A percentile compares a stretch with the other conserved stretches of the same genome.
Evolutionary conservation across 1,140 invertebrate genomes (phyloP).

Genomic region (Apis cerana): DNA sequence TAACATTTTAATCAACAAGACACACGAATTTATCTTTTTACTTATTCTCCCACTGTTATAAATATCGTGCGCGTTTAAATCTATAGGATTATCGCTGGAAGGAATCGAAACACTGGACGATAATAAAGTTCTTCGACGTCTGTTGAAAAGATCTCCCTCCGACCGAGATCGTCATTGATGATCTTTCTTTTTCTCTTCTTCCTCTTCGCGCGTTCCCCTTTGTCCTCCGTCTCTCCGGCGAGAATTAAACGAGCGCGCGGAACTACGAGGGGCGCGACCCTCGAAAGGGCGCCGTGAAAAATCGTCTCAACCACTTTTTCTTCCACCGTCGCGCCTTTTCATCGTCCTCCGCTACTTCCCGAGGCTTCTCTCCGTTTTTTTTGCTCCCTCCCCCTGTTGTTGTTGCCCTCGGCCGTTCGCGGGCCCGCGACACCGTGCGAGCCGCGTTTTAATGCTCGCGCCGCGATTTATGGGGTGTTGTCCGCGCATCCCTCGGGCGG

Average conservation of each 20-base stretch:
- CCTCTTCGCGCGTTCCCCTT: neutral
- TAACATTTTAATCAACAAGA: too few species aligned
- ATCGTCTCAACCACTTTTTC: slow-evolving; percentile 9
- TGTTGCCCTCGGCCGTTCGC: neutral
- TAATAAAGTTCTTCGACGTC: neutral
- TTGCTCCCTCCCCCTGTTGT: neutral
- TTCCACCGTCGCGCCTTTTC: slow-evolving; percentile 1
- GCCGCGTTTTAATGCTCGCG: slow-evolving; percentile 22
- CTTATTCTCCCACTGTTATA: too few species aligned
- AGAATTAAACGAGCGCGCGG: slow-evolving; percentile 44
- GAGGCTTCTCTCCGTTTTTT: neutral
- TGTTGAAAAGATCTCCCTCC: neutral
- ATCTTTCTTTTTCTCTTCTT: neutral
- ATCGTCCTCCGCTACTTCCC: neutral
- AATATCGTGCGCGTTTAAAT: too few species aligned
- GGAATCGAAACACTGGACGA: slow-evolving; percentile 4
- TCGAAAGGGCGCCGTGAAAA: slow-evolving; percentile 3
- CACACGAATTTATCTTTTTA: too few species aligned
- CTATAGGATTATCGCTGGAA: neutral
- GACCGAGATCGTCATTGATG: neutral
- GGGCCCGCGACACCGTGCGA: slow-evolving; percentile 8
- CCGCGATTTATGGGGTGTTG: slow-evolving; percentile 14
- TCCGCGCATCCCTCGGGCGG: too few species aligned
- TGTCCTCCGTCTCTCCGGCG: neutral
- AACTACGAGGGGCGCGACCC: too few species aligned